Percentiles rank a stretch among this genome's conserved stretches.
These are phyloP conservation scores for Lepidothrix coronata DNA, from an alignment of 2,113 vertebrate species.

Conservation along the genomic window DNA sequence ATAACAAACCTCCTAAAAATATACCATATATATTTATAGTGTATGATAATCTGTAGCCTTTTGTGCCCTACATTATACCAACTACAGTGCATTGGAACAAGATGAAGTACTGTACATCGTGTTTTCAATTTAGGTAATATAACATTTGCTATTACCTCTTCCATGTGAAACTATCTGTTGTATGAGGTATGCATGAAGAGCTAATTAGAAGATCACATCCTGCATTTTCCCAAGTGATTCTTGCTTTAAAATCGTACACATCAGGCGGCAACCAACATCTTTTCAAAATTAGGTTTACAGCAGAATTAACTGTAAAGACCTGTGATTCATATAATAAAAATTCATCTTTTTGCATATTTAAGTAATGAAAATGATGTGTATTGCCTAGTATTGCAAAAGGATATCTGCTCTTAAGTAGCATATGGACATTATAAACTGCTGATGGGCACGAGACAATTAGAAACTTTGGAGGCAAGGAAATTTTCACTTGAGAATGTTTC, in stretches of 20 bases:
- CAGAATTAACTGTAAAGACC: not conserved
- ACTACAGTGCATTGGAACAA: not conserved
- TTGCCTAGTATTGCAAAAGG: not conserved
- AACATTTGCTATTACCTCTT: not conserved
- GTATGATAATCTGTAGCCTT: not conserved
- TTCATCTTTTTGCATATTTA: not conserved
- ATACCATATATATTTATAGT: not conserved
- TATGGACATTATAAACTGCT: not conserved
- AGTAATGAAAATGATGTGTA: not conserved
- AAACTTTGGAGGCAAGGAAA: not conserved
- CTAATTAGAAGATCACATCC: not conserved
- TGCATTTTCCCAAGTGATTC: not conserved
- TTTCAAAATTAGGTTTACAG: not conserved
- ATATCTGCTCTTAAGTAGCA: not conserved
- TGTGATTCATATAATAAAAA: not conserved
- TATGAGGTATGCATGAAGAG: not conserved
- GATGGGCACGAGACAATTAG: not conserved
- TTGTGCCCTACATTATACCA: not conserved
- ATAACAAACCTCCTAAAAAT: not conserved
- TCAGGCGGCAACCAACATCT: not conserved
- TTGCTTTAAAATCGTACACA: not conserved
- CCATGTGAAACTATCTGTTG: not conserved
- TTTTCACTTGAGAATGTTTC: not conserved
- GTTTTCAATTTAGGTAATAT: not conserved
- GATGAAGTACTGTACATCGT: not conserved